Evolutionary conservation across 2,113 vertebrate species (phyloP).

Genomic region (Egretta garzetta): DNA sequence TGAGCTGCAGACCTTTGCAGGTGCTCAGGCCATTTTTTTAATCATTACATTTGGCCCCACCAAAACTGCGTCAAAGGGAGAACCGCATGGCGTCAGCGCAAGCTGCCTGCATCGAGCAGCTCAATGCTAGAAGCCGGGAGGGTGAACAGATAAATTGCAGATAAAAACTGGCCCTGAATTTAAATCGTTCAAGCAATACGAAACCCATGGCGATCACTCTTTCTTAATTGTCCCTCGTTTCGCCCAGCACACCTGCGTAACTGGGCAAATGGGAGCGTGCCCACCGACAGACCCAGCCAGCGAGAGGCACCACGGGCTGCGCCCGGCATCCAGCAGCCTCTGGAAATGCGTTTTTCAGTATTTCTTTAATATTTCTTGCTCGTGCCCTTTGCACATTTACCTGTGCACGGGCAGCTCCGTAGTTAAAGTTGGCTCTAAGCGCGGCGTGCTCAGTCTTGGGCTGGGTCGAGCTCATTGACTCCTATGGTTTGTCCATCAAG

Average conservation of each 20-base stretch:
- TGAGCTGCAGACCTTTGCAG: not conserved
- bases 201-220: not conserved
- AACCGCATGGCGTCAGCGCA: not conserved
- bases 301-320: not conserved
- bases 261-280: not conserved
- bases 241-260: not conserved
- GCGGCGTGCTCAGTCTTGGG: not conserved
- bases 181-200: not conserved
- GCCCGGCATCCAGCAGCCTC: not conserved
- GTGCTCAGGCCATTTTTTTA: not conserved
- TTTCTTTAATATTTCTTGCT: not conserved
- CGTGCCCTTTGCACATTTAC: not conserved
- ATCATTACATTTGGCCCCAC: not conserved
- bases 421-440: not conserved
- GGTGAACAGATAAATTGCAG: not conserved
- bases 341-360: not conserved
- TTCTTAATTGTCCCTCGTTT: not conserved
- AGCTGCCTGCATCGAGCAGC: not conserved
- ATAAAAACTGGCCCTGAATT: not conserved
- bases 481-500: not conserved
- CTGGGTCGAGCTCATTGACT: not conserved
- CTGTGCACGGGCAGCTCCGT: not conserved
- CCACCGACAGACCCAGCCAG: fast-evolving
- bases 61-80: not conserved
- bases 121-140: not conserved